Percentiles rank a stretch among this genome's conserved stretches.
These are phyloP conservation scores for Microtus ochrogaster DNA, from an alignment of 2,113 vertebrate genomes.

Conservation along the genomic window DNA sequence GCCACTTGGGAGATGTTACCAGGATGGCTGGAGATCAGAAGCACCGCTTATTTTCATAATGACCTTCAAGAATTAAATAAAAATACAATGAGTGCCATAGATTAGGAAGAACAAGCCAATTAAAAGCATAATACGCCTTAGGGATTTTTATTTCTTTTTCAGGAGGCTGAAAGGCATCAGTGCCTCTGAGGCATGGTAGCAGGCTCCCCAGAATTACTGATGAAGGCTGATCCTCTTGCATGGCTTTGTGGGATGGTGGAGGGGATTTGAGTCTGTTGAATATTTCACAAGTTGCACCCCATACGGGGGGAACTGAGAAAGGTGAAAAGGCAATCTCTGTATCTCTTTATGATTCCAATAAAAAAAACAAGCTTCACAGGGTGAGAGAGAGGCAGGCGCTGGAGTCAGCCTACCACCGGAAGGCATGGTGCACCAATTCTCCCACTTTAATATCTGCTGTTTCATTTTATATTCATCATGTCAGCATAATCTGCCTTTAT, in stretches of 20 bases:
- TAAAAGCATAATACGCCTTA: conserved; percentile 79
- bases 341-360: conserved; percentile 77
- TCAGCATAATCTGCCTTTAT: conserved; percentile 90
- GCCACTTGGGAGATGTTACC: not conserved
- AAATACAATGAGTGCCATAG: conserved; percentile 82
- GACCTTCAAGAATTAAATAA: conserved; percentile 86
- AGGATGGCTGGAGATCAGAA: conserved; percentile 68
- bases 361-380: not conserved
- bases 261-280: conserved; percentile 63
- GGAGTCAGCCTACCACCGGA: conserved; percentile 61
- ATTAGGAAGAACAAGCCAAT: conserved; percentile 87
- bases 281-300: conserved; percentile 75
- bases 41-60: conserved; percentile 84
- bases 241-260: not conserved
- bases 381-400: conserved; percentile 45
- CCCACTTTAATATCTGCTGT: conserved; percentile 88
- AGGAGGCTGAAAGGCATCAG: conserved; percentile 57
- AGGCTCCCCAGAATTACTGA: conserved; percentile 59
- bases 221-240: conserved; percentile 61
- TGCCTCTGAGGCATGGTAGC: conserved; percentile 73
- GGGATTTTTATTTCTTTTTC: conserved; percentile 73
- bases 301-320: conserved; percentile 63
- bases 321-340: conserved; percentile 78
- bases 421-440: conserved; percentile 84
- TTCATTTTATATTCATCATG: conserved; percentile 89